A percentile compares a stretch with the other conserved stretches of the same genome.
Evolutionary conservation across 2,113 vertebrate genomes (phyloP).

Genomic region (Miniopterus natalensis): DNA sequence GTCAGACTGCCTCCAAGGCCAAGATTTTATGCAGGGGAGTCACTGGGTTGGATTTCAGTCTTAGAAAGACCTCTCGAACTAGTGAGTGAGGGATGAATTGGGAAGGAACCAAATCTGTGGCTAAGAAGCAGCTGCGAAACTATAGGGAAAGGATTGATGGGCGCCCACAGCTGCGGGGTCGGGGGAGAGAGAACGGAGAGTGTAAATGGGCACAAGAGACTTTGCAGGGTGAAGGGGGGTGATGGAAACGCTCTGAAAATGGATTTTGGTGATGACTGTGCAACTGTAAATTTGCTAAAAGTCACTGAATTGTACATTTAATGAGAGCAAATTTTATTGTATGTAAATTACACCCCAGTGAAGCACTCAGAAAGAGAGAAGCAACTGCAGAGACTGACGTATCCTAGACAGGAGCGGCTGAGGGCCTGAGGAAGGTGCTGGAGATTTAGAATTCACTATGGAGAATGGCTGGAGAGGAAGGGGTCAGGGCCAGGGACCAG

Average conservation of each 20-base stretch:
- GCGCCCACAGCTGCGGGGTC: not conserved
- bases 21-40: not conserved
- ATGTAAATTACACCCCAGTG: not conserved
- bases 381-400: not conserved
- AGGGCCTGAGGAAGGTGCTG: not conserved
- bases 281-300: not conserved
- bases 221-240: not conserved
- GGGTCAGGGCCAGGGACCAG: not conserved
- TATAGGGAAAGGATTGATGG: not conserved
- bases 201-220: not conserved
- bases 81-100: not conserved
- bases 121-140: not conserved
- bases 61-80: not conserved
- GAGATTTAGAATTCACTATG: not conserved
- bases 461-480: not conserved
- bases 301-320: not conserved
- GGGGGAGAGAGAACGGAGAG: not conserved
- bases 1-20: not conserved
- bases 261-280: not conserved
- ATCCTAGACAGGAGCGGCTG: not conserved
- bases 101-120: not conserved
- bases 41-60: not conserved
- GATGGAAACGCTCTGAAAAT: not conserved
- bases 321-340: not conserved
- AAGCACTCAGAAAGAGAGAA: not conserved